phyloP scores from a whole-genome alignment of 2,113 vertebrate species.

The Xenus cinereus region DNA sequence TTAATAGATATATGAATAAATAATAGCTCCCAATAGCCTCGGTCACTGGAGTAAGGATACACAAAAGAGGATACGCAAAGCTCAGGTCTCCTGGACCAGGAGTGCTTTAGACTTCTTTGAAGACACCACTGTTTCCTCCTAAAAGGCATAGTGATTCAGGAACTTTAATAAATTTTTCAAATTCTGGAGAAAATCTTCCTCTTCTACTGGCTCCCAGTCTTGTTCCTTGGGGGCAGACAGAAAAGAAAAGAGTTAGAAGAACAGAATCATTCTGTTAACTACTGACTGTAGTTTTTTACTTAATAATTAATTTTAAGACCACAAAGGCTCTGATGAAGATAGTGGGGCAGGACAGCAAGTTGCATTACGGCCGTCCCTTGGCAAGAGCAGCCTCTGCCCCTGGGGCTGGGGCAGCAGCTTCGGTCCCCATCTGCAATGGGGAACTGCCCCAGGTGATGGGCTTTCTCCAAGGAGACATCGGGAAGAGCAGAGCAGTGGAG shows the following conservation, averaged over 20 bases:
- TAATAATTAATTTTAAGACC: not conserved
- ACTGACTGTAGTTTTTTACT: not conserved
- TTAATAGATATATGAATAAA: not conserved
- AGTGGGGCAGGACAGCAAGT: not conserved
- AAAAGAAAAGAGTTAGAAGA: not conserved
- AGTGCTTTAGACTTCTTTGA: not conserved
- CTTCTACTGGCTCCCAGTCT: not conserved
- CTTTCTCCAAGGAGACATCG: not conserved
- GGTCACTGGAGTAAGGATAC: not conserved
- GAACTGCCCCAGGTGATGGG: not conserved
- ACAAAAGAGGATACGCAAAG: not conserved
- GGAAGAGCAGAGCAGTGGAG: not conserved
- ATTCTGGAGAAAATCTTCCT: not conserved
- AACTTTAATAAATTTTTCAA: not conserved
- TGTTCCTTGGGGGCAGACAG: not conserved
- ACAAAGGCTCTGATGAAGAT: not conserved
- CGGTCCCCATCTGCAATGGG: fast-evolving
- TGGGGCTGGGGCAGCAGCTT: not conserved
- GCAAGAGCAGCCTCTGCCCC: not conserved
- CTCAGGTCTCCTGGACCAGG: not conserved
- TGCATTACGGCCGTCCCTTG: not conserved
- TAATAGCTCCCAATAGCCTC: not conserved
- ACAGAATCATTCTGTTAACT: not conserved
- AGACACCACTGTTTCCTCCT: fast-evolving
- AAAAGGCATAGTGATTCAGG: not conserved